Conservation (phyloP, 2,797 vertebrate genomes). For the Nyctalus aviator region DNA sequence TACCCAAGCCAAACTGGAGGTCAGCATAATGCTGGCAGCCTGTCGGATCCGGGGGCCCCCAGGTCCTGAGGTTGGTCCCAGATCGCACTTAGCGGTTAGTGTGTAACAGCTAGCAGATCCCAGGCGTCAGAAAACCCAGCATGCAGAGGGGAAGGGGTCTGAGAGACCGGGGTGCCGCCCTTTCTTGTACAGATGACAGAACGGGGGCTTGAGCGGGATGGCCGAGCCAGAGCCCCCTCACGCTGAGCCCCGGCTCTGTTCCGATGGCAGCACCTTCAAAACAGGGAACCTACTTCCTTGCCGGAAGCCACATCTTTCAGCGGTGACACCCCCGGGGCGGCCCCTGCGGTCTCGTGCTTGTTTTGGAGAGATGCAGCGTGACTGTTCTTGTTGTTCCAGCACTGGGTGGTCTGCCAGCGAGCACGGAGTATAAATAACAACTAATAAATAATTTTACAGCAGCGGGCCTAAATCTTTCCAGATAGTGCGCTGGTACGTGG, state of each 20-base stretch:
- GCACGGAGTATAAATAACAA: slow-evolving; percentile 80
- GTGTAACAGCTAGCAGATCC: slow-evolving; percentile 37
- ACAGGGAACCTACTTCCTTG: slow-evolving; percentile 23
- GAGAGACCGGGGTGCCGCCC: neutral
- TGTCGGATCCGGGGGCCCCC: neutral
- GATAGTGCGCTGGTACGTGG: slow-evolving; percentile 67
- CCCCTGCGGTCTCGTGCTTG: slow-evolving; percentile 71
- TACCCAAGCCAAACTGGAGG: slow-evolving; percentile 21
- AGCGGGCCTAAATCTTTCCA: slow-evolving; percentile 75
- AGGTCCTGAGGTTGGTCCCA: neutral
- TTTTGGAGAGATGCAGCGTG: slow-evolving; percentile 73
- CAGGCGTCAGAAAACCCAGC: neutral
- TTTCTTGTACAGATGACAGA: neutral
- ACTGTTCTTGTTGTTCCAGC: slow-evolving; percentile 71
- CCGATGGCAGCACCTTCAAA: slow-evolving; percentile 20
- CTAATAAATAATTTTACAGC: slow-evolving; percentile 81
- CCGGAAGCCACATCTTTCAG: slow-evolving; percentile 71
- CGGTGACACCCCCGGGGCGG: slow-evolving; percentile 58
- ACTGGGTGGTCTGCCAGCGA: slow-evolving; percentile 78
- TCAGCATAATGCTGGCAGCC: slow-evolving; percentile 8
- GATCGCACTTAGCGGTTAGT: slow-evolving; percentile 17
- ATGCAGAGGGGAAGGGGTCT: neutral
- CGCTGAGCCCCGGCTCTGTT: neutral
- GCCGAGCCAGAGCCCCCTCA: neutral
- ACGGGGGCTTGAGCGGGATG: neutral